Evolutionary conservation across 1,140 invertebrate species (phyloP).

Genomic region (Caenorhabditis inopinata): DNA sequence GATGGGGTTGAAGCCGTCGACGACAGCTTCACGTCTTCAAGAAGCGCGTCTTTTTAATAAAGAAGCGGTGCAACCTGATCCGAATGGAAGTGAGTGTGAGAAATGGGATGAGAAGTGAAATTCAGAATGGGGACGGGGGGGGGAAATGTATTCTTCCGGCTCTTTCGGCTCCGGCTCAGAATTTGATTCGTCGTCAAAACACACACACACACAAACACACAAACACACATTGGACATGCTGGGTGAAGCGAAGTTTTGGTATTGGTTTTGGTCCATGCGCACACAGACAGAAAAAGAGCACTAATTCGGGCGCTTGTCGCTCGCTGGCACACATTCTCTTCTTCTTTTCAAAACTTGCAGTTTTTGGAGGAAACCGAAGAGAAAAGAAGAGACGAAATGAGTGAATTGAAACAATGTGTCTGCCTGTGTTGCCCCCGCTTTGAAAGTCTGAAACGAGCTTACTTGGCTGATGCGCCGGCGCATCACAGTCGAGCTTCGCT

Average conservation of each 20-base stretch:
- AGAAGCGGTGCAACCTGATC: conserved; percentile 26
- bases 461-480: conserved; percentile 46
- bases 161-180: too few relatives aligned
- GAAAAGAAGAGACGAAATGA: conserved; percentile 10
- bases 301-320: conserved; percentile 3
- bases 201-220: background rate
- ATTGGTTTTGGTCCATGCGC: conserved; percentile 18
- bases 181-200: too few relatives aligned
- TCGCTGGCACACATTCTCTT: background rate
- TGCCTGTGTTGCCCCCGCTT: too few relatives aligned
- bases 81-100: conserved; percentile 19
- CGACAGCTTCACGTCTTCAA: conserved; percentile 10
- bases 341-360: too few relatives aligned
- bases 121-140: background rate
- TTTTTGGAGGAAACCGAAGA: too few relatives aligned
- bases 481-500: conserved; percentile 38
- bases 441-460: conserved; percentile 18
- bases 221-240: background rate
- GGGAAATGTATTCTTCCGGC: background rate
- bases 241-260: background rate
- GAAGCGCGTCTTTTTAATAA: background rate
- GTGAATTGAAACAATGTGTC: background rate
- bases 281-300: background rate
- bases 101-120: conserved; percentile 14
- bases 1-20: background rate